phyloP scores from a whole-genome alignment of 1,140 invertebrate species.

The Drosophila oshimai region DNA sequence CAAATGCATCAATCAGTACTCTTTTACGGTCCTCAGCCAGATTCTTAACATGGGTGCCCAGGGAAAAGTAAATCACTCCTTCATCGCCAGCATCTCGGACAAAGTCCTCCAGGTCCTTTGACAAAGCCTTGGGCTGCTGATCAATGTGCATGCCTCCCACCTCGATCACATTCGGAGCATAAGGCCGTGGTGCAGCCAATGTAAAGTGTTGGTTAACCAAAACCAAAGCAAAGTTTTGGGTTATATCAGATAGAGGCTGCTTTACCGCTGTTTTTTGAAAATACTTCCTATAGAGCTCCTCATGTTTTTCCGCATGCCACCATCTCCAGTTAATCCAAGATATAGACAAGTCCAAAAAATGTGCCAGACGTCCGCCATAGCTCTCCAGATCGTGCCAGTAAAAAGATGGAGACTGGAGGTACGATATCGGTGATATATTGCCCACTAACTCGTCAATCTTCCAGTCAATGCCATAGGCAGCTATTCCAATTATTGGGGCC shows the following conservation, averaged over 20 bases:
- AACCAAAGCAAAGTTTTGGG: conserved; percentile 55
- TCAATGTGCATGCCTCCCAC: conserved; percentile 85
- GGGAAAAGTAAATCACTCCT: conserved; percentile 85
- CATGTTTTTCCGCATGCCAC: conserved; percentile 51
- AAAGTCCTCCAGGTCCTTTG: conserved; percentile 81
- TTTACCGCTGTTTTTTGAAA: conserved; percentile 30
- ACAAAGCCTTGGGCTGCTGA: conserved; percentile 72
- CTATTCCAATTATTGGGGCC: conserved; percentile 21
- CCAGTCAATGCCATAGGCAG: conserved; percentile 11
- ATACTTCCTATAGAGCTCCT: conserved; percentile 64
- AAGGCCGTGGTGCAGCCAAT: conserved; percentile 48
- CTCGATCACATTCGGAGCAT: conserved; percentile 66
- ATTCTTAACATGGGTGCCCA: conserved; percentile 84
- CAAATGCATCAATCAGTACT: conserved; percentile 30
- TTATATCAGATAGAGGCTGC: conserved; percentile 27
- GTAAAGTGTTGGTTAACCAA: conserved; percentile 73
- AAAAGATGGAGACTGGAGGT: neutral
- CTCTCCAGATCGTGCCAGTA: neutral
- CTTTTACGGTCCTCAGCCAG: conserved; percentile 82
- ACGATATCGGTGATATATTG: conserved; percentile 9
- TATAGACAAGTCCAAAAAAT: conserved; percentile 1
- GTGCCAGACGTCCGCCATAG: neutral
- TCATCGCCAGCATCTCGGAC: conserved; percentile 84
- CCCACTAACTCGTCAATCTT: conserved; percentile 22
- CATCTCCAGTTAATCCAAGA: conserved; percentile 65